Base-by-base conservation (phyloP, 2,888 invertebrate genomes). In the Amphiduros pacificus region DNA sequence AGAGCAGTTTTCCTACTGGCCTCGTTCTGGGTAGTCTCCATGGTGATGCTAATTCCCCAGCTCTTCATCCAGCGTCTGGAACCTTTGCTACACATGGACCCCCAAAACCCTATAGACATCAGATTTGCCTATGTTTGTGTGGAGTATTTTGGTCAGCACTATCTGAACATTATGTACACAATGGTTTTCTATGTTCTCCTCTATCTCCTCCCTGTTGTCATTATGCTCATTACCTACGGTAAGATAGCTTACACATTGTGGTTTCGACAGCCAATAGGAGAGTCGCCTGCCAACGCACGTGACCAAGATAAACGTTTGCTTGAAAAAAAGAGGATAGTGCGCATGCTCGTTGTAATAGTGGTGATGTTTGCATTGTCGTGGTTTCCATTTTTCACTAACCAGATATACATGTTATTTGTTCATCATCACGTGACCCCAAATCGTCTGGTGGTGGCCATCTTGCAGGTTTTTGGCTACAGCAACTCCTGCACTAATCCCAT, bases 401-500 rank as follows among this genome's bases (percentile, higher is more conserved):
- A 71, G 5, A 65, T 75, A n/a, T 72, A 71, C 60, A 48, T 65
- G 50, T 69, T 72, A 56, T 73, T 72, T 53, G 55, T 63, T 50
- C 55, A 55, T n/a, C 29, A 28, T 2, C 51, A 32, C 5, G 44
- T 31, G 6, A 17, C 26, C 17, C 55, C 44, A 22, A 62, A 62
- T 57, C 64, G 73, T 17, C 61, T 70, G 14, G 63, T 65, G 22
- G 65, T 71, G 62, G 75, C 74, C 14, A 66, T 73, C 22, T 52
- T 76, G 22, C 75, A 77, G 61, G 61, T 77, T 31, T 64, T 74
- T 26, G 77, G 76, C 24, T 77, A 77, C 67, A 70, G 69, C 58
- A 77, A 74, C 61, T 71, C 71, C 56, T 73, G 73, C 60, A 67
- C 72, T 14, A 78, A 78, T 62, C 77, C 77, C 1, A 69, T 77